phyloP scores from a whole-genome alignment of 2,113 vertebrate species.

The Callorhinus ursinus region DNA sequence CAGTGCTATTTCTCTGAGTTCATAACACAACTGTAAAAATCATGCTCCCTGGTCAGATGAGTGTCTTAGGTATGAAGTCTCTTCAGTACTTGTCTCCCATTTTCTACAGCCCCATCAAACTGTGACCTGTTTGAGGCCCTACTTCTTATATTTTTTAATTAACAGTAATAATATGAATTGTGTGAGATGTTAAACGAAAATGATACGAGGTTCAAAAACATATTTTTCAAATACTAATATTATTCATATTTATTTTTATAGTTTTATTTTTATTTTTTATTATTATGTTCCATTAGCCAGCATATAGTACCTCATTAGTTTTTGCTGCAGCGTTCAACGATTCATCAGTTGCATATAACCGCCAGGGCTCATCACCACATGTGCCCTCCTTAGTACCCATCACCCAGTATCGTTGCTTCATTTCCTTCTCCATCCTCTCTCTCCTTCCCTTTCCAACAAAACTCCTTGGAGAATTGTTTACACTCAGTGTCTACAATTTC shows the following conservation, averaged over 20 bases:
- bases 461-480: background rate
- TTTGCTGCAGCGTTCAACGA: no score
- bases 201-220: background rate
- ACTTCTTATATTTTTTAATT: background rate
- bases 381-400: no score
- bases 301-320: no score
- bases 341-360: no score
- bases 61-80: background rate
- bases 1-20: constrained; percentile 6
- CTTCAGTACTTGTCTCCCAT: background rate
- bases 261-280: no score
- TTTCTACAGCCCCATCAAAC: background rate
- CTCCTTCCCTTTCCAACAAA: background rate
- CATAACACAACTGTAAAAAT: background rate
- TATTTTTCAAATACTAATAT: background rate
- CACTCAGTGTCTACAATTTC: background rate
- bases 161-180: background rate
- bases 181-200: background rate
- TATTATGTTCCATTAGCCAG: no score
- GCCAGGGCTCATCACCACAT: no score
- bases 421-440: background rate
- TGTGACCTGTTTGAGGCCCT: background rate
- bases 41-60: background rate
- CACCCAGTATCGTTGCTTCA: background rate
- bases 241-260: background rate